Conservation (phyloP, 2,113 vertebrate species). For the Rhabdornis inornatus region DNA sequence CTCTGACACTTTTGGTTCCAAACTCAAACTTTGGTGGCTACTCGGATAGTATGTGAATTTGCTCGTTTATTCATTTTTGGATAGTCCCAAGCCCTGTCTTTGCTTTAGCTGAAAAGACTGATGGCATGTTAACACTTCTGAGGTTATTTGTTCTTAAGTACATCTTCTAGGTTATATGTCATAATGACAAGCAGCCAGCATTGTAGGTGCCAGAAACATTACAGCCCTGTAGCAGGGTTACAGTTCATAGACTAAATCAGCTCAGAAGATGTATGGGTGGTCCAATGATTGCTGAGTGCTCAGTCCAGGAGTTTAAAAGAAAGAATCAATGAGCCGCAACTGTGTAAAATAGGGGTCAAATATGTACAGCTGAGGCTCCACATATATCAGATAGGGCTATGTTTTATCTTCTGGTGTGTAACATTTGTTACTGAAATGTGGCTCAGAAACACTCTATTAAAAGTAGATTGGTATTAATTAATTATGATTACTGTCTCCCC, state of each 20-base stretch:
- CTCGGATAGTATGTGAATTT: background rate
- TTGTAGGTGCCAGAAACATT: conserved; percentile 44
- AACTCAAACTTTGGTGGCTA: background rate
- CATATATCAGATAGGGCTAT: conserved; percentile 57
- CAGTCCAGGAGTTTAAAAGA: conserved; percentile 66
- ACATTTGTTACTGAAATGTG: conserved; percentile 62
- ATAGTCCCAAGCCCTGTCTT: background rate
- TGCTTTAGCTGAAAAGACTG: conserved; percentile 51
- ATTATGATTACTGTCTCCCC: conserved; percentile 34
- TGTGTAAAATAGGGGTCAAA: conserved; percentile 80
- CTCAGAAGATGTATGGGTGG: conserved; percentile 69
- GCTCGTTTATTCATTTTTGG: conserved; percentile 6
- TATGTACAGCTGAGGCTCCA: conserved; percentile 75
- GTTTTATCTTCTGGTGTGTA: conserved; percentile 60
- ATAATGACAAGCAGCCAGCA: conserved; percentile 66
- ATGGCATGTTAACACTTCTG: conserved; percentile 54
- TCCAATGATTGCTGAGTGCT: conserved; percentile 67
- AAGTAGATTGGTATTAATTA: conserved; percentile 70
- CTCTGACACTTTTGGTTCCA: background rate
- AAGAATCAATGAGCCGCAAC: conserved; percentile 76
- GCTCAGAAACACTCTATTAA: conserved; percentile 67
- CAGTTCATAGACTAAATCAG: conserved; percentile 70
- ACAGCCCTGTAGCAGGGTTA: conserved; percentile 59
- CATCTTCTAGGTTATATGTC: conserved; percentile 70
- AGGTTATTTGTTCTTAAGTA: conserved; percentile 73